Base-by-base conservation (phyloP, 2,888 invertebrate genomes). In the Eulithis prunata region DNA sequence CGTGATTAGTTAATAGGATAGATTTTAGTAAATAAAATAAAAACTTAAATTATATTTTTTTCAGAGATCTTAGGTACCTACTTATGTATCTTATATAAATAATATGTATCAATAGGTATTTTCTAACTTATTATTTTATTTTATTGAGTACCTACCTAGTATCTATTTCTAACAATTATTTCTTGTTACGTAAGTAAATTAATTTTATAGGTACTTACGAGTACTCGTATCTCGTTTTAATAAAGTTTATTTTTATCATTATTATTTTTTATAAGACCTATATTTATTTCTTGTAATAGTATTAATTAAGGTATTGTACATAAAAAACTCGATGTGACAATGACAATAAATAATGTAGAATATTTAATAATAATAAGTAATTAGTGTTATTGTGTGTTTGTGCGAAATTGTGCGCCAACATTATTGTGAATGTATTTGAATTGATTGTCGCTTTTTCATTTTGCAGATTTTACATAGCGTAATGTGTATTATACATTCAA, bases 271-370 rank as follows among this genome's bases (percentile, higher is more conserved):
- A 8, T 47, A 13, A 2, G 13, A 13, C 4, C 2, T 47, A 47
- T 32, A 47, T 32, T 32, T 32, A 5, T 32, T 32, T 32, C 32
- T 32, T 32, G 32, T 32, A 6, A 3, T 32, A 32, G 62, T 36
- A 11, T 38, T 66, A 64, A 11, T 38, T 66, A 64, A 68, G 64
- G 21, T 57, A 3, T 12, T 82, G 78, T 83, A 84, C 69, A 78
- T 78, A 78, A 76, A 69, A 69, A 77, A 75, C 71, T 71, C 72
- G 75, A 81, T 74, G 91, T 90, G 91, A 89, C 90, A 73, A 89
- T 85, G 91, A 91, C 91, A 91, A 91, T 91, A 91, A 54, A 21
- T 21, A 76, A 77, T 62, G 62, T 51, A 38, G 38, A n/a, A 8
- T 36, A 53, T 0, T 52, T 12, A n/a, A 21, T 21, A 21, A 21